Evolutionary conservation across 2,113 vertebrate genomes (phyloP), one percentile per base, ranked within the genome.

Genomic region (Corythornis vintsioides): DNA sequence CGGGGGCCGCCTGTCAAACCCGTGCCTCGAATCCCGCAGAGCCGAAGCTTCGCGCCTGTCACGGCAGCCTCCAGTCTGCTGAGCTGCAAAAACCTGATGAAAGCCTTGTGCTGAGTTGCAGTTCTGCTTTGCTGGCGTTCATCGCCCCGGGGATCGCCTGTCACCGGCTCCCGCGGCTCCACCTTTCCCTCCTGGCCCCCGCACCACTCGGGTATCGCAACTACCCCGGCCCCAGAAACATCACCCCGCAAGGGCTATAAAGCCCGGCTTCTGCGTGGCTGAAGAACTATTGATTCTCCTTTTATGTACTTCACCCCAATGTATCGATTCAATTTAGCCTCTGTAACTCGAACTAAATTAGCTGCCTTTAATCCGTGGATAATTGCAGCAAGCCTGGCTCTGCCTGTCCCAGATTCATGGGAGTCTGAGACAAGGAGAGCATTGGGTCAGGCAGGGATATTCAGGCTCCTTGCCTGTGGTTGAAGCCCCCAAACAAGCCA

Each of bases 281-380:
- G 48, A 81, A 72, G 11, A 43, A 24, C 4, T 75, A 95, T 80
- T 1, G 83, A 91, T 94, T 88, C 53, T 19, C 74, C 55, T 72
- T 69, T 72, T 28, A 38, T 42, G 43, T 48, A 67, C 88, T 57
- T 95, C 57, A 42, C 74, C 75, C 90, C 60, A 45, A 33, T 15
- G 0, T 35, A 96, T 93, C 28, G 87, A 97, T 93, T 78, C 74
- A 31, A 64, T 79, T 75, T 17, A 85, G 85, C 73, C 79, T 92
- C 79, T 10, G 13, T 65, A 85, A 80, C 43, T 92, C 89, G 52
- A 81, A 92, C 91, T 79, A 88, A 96, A 97, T 96, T 95, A 91
- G 89, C 90, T 88, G 92, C 33, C 47, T 60, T 83, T 95, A 94
- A 93, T 89, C 79, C 22, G 17, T 6, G 74, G 80, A 73, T 86